Evolutionary conservation across 2,797 vertebrate genomes (phyloP).

Genomic region (Synaphobranchus kaupii): DNA sequence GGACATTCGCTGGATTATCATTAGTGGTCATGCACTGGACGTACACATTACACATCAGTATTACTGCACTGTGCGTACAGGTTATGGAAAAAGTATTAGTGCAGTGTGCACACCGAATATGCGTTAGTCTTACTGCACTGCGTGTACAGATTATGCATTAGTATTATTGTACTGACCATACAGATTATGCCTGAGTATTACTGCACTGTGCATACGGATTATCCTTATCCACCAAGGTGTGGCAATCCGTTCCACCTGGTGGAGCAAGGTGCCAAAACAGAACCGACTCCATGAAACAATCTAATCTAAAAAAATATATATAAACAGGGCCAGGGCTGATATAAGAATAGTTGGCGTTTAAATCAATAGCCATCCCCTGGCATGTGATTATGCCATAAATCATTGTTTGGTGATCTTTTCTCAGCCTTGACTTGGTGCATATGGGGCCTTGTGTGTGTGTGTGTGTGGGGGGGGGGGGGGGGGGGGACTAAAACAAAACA

Average conservation of each 20-base stretch:
- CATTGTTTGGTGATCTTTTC: conserved; percentile 61
- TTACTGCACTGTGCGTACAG: not conserved
- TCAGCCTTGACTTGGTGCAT: not conserved
- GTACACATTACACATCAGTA: not conserved
- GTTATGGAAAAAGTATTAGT: not conserved
- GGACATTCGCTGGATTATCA: not conserved
- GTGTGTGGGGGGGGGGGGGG: not conserved
- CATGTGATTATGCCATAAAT: conserved; percentile 65
- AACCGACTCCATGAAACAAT: not conserved
- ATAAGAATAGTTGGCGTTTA: conserved; percentile 26
- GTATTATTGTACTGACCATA: not conserved
- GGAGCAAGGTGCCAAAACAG: not conserved
- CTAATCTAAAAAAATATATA: conserved; percentile 5
- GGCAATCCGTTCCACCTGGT: not conserved
- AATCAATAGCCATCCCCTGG: conserved; percentile 71
- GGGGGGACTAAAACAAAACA: not conserved
- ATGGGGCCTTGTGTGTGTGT: not conserved
- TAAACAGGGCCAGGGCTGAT: not conserved
- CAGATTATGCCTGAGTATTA: not conserved
- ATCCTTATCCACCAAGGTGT: not conserved
- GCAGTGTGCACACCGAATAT: not conserved
- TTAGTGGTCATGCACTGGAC: not conserved
- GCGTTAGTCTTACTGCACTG: not conserved
- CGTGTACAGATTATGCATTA: not conserved
- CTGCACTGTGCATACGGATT: not conserved